These are phyloP conservation scores for Sinonovacula constricta DNA, from an alignment of 1,140 invertebrate species.

Conservation along the genomic window DNA sequence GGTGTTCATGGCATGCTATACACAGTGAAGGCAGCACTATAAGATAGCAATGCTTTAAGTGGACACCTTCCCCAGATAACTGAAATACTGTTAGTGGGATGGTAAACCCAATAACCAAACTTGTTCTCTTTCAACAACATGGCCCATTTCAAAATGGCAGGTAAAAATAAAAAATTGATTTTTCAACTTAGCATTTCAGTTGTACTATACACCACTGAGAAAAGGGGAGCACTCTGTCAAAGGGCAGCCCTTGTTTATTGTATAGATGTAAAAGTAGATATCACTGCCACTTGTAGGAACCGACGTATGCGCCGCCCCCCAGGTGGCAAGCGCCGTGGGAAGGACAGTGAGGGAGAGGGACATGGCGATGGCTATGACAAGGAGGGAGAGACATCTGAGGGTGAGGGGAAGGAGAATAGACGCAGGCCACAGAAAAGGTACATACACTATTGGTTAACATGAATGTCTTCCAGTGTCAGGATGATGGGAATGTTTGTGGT, in stretches of 20 bases:
- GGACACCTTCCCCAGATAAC: too few species aligned
- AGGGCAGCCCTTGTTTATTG: too few species aligned
- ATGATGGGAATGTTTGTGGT: neutral
- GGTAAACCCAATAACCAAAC: too few species aligned
- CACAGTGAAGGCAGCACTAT: too few species aligned
- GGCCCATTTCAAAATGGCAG: neutral
- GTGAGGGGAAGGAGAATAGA: conserved; percentile 48
- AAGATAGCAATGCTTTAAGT: too few species aligned
- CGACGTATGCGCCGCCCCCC: conserved; percentile 33
- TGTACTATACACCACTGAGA: neutral
- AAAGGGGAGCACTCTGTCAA: too few species aligned
- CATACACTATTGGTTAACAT: neutral
- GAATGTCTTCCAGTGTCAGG: neutral
- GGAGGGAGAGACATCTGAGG: conserved; percentile 25
- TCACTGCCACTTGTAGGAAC: neutral
- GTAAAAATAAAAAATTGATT: neutral
- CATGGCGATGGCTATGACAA: conserved; percentile 24
- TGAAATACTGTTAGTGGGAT: too few species aligned
- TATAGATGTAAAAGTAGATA: neutral
- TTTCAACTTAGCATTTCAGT: neutral
- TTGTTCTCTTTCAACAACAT: neutral
- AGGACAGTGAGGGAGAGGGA: conserved; percentile 33
- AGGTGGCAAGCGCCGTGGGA: conserved; percentile 39
- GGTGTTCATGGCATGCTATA: too few species aligned
- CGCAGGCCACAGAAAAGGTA: conserved; percentile 14